phyloP scores from a whole-genome alignment of 2,113 vertebrate genomes.

The Pomatostomus ruficeps region DNA sequence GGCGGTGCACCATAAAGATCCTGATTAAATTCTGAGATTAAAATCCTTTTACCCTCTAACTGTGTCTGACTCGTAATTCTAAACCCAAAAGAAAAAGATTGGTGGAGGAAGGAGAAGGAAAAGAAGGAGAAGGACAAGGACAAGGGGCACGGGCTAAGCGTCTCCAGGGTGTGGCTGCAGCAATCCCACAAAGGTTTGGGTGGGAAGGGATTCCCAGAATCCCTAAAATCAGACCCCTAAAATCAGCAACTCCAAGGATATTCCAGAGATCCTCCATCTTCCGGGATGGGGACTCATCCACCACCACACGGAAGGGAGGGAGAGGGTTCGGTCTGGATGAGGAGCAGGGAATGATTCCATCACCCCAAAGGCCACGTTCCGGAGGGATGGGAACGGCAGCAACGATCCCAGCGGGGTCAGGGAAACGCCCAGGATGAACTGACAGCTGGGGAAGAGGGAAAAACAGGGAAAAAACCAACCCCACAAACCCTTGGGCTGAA shows the following conservation, averaged over 20 bases:
- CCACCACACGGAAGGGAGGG: not conserved
- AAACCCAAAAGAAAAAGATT: no score
- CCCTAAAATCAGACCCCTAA: not conserved
- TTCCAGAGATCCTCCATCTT: not conserved
- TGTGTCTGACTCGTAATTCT: no score
- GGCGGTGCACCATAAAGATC: no score
- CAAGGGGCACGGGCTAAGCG: not conserved
- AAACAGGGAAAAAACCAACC: not conserved
- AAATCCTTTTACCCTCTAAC: no score
- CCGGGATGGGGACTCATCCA: rapidly evolving
- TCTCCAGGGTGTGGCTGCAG: not conserved
- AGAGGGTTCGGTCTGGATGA: not conserved
- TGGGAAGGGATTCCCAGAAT: no score
- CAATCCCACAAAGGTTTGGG: no score
- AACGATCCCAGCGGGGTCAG: not conserved
- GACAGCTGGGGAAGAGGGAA: not conserved
- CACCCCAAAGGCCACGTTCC: not conserved
- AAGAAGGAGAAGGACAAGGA: rapidly evolving
- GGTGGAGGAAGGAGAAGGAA: not conserved
- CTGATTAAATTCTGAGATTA: no score
- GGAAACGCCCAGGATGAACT: not conserved
- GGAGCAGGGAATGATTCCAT: rapidly evolving
- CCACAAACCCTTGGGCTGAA: not conserved
- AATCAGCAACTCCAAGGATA: not conserved
- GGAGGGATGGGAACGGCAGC: rapidly evolving